A percentile compares a stretch with the other conserved stretches of the same genome.
Conservation (phyloP, 1,140 invertebrate genomes). For the Aleiodes sp. region DNA sequence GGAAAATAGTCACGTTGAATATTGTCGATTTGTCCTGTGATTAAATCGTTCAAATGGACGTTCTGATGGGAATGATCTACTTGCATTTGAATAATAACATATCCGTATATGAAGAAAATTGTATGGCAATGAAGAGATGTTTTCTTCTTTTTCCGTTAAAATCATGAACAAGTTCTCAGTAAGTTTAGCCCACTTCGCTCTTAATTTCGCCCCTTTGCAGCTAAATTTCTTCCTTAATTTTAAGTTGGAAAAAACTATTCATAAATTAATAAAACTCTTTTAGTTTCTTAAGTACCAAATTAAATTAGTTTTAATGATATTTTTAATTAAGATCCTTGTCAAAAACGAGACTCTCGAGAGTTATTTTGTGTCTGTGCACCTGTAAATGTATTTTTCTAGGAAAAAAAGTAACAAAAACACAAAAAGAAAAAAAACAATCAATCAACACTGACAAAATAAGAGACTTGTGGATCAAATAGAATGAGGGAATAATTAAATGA, state of each 20-base stretch:
- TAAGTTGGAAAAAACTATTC: no score
- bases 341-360: neutral
- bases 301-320: neutral
- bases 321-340: neutral
- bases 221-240: no score
- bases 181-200: no score
- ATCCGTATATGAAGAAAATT: slow-evolving; percentile 6
- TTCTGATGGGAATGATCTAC: neutral
- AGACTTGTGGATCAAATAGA: no score
- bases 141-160: no score
- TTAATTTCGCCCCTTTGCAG: no score
- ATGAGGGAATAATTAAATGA: no score
- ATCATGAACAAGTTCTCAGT: no score
- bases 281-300: neutral
- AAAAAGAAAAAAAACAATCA: slow-evolving; percentile 6
- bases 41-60: neutral
- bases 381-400: slow-evolving; percentile 33
- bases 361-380: neutral
- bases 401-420: slow-evolving; percentile 12
- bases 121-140: no score
- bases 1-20: neutral
- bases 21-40: slow-evolving; percentile 1
- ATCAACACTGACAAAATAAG: neutral
- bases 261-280: neutral
- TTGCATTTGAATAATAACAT: neutral